phyloP scores from a whole-genome alignment of 2,888 invertebrate species.

The Drosophila birchii region DNA sequence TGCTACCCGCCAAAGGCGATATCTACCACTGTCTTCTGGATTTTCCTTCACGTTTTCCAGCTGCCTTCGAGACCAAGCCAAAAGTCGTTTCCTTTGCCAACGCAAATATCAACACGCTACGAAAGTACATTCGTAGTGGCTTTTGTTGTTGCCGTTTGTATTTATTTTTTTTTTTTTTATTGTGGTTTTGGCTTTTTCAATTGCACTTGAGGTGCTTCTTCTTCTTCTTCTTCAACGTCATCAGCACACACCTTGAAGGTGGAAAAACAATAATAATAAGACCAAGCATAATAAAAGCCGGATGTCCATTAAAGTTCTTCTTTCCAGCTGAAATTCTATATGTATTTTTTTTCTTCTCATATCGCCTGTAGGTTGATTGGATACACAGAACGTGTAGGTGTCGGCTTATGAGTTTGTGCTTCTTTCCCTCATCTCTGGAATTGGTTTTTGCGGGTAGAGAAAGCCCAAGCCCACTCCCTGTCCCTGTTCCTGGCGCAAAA shows the following conservation, averaged over 20 bases:
- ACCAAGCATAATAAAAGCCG: constrained; percentile 59
- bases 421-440: constrained; percentile 46
- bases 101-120: constrained; percentile 56
- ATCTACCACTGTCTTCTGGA: constrained; percentile 5
- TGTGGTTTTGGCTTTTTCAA: constrained; percentile 60
- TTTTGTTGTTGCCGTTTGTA: constrained; percentile 4
- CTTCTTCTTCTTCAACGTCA: constrained; percentile 30
- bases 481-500: not conserved
- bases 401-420: constrained; percentile 52
- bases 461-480: not conserved
- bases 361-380: constrained; percentile 38
- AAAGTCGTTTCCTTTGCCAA: constrained; percentile 74
- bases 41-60: constrained; percentile 24
- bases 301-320: constrained; percentile 66
- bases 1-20: constrained; percentile 1
- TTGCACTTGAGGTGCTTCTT: constrained; percentile 75
- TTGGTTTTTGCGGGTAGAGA: constrained; percentile 40
- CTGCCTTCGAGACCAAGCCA: constrained; percentile 45
- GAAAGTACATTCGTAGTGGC: constrained; percentile 17
- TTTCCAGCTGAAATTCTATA: constrained; percentile 35
- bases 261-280: constrained; percentile 42
- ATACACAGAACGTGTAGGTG: constrained; percentile 18
- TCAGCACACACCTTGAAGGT: constrained; percentile 61
- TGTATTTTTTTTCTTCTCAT: constrained; percentile 14
- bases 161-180: constrained; percentile 22